These are phyloP conservation scores for Acropternis orthonyx DNA, from an alignment of 2,797 vertebrate genomes.

Conservation along the genomic window DNA sequence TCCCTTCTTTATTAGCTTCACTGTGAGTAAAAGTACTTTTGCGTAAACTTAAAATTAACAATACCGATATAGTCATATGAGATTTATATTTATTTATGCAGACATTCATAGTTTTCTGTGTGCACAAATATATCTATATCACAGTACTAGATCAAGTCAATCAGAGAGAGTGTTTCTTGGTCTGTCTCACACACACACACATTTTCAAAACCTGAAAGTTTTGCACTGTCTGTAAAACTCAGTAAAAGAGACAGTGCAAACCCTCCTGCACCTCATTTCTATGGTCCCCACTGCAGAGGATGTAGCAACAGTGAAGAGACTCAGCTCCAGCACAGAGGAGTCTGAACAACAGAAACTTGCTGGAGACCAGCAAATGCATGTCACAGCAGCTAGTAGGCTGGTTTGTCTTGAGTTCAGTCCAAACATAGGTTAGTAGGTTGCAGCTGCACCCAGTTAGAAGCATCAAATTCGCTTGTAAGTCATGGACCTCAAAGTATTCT, in stretches of 20 bases:
- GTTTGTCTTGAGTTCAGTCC: not conserved
- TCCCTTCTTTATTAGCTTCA: not conserved
- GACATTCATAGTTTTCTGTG: not conserved
- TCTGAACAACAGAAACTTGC: not conserved
- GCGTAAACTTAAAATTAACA: not conserved
- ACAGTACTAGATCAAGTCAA: not conserved
- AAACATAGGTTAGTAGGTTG: not conserved
- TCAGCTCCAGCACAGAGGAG: not conserved
- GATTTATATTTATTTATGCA: not conserved
- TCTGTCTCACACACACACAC: not conserved
- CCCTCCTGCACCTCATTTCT: not conserved
- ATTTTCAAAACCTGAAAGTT: not conserved
- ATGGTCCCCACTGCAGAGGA: not conserved
- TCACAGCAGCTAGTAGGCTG: not conserved
- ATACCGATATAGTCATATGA: not conserved
- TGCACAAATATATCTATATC: not conserved
- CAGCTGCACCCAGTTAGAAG: not conserved
- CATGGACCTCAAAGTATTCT: not conserved
- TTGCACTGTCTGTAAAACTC: not conserved
- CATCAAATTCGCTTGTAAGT: not conserved
- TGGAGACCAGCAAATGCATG: not conserved
- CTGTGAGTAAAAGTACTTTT: not conserved
- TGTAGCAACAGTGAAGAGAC: not conserved
- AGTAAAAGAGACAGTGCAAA: not conserved
- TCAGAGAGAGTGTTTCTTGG: not conserved